These are phyloP conservation scores for Melanargia galathea DNA, from an alignment of 2,888 invertebrate genomes.

Conservation along the genomic window DNA sequence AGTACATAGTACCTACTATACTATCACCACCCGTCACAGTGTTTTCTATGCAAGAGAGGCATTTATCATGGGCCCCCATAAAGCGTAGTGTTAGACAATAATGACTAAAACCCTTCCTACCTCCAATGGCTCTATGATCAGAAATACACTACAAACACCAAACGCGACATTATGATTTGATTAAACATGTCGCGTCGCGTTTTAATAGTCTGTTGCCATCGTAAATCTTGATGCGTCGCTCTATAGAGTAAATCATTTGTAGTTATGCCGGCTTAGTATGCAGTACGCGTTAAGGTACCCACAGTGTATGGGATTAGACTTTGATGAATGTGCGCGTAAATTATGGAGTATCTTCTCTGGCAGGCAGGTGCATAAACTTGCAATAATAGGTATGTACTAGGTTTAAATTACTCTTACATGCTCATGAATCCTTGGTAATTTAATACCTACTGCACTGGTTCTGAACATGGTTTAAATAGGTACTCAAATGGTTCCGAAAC, in stretches of 20 bases:
- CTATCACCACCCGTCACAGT: too few relatives aligned
- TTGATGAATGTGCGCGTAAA: conserved; percentile 24
- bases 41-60: too few relatives aligned
- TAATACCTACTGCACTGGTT: not conserved
- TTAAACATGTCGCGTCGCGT: not conserved
- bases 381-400: not conserved
- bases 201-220: not conserved
- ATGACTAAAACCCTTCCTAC: too few relatives aligned
- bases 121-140: too few relatives aligned
- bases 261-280: conserved; percentile 28
- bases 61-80: too few relatives aligned
- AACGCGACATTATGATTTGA: too few relatives aligned
- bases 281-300: conserved; percentile 42
- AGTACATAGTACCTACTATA: too few relatives aligned
- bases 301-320: conserved; percentile 41
- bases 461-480: not conserved
- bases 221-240: not conserved
- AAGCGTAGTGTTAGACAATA: too few relatives aligned
- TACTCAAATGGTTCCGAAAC: not conserved
- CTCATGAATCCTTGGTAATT: conserved; percentile 1
- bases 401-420: not conserved
- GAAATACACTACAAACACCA: too few relatives aligned
- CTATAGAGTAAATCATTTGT: conserved; percentile 54
- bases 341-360: conserved; percentile 10
- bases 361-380: conserved; percentile 13